Conservation (phyloP, 2,888 invertebrate species). For the Serripes groenlandicus region DNA sequence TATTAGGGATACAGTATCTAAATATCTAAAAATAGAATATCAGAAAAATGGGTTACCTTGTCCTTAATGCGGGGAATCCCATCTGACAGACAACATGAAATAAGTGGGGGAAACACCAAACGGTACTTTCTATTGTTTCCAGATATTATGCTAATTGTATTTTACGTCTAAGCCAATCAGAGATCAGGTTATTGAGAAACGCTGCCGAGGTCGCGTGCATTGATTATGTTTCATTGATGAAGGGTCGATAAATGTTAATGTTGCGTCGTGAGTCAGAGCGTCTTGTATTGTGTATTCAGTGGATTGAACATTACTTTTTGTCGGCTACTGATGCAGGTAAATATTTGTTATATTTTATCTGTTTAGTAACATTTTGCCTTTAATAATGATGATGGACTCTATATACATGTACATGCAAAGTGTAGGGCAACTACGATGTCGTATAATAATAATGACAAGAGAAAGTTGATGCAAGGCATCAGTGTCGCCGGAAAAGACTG, state of each 20-base stretch:
- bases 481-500: too few relatives aligned
- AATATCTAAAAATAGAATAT: too few relatives aligned
- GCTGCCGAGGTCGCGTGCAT: constrained; percentile 16
- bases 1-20: too few relatives aligned
- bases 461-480: too few relatives aligned
- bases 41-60: too few relatives aligned
- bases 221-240: constrained; percentile 22
- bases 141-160: background rate
- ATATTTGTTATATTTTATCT: background rate
- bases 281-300: constrained; percentile 6
- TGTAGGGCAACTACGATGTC: too few relatives aligned
- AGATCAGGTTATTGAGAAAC: background rate
- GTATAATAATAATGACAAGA: too few relatives aligned
- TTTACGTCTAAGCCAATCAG: constrained; percentile 2
- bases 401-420: too few relatives aligned
- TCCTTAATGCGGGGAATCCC: too few relatives aligned
- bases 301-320: background rate
- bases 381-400: too few relatives aligned
- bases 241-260: constrained; percentile 26
- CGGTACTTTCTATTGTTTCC: background rate
- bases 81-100: too few relatives aligned
- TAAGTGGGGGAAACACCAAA: background rate
- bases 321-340: constrained; percentile 15
- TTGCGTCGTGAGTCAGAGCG: constrained; percentile 16
- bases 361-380: too few relatives aligned